Conservation (phyloP, 1,140 invertebrate species). For the Apis mellifera region DNA sequence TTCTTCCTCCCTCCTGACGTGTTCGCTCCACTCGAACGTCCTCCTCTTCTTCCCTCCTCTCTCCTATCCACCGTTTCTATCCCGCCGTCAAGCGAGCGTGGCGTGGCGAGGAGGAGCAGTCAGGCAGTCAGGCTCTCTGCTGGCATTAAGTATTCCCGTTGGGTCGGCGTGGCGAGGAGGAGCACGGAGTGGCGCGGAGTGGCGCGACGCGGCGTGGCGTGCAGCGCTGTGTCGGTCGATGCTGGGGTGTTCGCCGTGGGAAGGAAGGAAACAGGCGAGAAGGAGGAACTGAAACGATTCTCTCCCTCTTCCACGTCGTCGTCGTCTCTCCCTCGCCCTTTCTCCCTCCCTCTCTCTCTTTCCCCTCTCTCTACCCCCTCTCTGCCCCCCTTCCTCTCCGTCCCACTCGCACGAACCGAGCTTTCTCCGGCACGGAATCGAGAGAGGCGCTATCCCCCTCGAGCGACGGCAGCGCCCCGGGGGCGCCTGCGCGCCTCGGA, state of each 20-base stretch:
- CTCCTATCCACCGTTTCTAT: slow-evolving; percentile 41
- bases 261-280: slow-evolving; percentile 10
- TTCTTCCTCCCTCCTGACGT: slow-evolving; percentile 2
- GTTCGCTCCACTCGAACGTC: slow-evolving; percentile 42
- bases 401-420: slow-evolving; percentile 32
- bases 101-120: slow-evolving; percentile 71
- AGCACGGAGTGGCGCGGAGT: slow-evolving; percentile 53
- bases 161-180: slow-evolving; percentile 72
- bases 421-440: slow-evolving; percentile 31
- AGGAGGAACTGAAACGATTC: not conserved
- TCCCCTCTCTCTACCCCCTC: not conserved
- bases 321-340: not conserved
- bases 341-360: not conserved
- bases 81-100: slow-evolving; percentile 72
- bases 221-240: slow-evolving; percentile 33
- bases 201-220: slow-evolving; percentile 33
- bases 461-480: slow-evolving; percentile 64
- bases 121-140: slow-evolving; percentile 69
- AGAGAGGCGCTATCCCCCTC: slow-evolving; percentile 61
- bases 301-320: not conserved
- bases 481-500: slow-evolving; percentile 67
- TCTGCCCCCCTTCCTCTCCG: not conserved
- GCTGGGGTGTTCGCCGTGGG: slow-evolving; percentile 48
- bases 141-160: slow-evolving; percentile 80
- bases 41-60: slow-evolving; percentile 33